Percentiles rank a stretch among this genome's conserved stretches.
These are phyloP conservation scores for Drosophila lacicola DNA, from an alignment of 2,888 invertebrate species.

Conservation along the genomic window DNA sequence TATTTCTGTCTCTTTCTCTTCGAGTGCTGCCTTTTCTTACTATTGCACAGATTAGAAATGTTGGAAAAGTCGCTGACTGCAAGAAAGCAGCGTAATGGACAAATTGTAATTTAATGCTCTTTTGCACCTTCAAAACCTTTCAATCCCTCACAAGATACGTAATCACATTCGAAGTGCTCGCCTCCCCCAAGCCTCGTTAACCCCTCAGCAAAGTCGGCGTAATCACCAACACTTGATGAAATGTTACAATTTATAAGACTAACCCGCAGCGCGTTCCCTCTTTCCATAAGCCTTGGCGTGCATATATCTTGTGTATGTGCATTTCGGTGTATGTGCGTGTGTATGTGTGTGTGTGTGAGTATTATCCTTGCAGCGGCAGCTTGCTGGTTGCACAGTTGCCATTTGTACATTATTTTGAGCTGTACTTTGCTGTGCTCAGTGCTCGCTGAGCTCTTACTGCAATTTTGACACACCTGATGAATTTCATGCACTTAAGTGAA, in stretches of 20 bases:
- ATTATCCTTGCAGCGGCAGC: constrained; percentile 43
- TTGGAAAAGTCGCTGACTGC: constrained; percentile 37
- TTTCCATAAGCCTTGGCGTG: constrained; percentile 16
- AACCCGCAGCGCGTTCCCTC: constrained; percentile 37
- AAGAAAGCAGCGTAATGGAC: constrained; percentile 24
- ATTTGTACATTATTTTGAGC: constrained; percentile 55
- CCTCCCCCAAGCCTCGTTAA: not conserved
- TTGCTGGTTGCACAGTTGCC: constrained; percentile 41
- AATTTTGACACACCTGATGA: constrained; percentile 78
- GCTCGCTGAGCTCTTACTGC: constrained; percentile 62
- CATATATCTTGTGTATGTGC: constrained; percentile 5
- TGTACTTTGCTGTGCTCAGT: constrained; percentile 29
- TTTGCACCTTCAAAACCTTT: constrained; percentile 73
- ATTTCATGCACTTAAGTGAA: constrained; percentile 62
- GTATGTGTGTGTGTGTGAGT: constrained; percentile 18
- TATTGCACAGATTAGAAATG: constrained; percentile 34
- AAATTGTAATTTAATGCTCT: constrained; percentile 73
- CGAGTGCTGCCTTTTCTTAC: not conserved
- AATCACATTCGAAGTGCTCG: constrained; percentile 66
- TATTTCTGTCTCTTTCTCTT: constrained; percentile 2
- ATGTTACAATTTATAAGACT: constrained; percentile 76
- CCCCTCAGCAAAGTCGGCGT: constrained; percentile 30
- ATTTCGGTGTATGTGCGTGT: constrained; percentile 1
- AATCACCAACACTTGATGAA: constrained; percentile 75
- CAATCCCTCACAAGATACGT: constrained; percentile 67